Conservation (phyloP, 1,140 invertebrate genomes). For the Drosophila trapezifrons region DNA sequence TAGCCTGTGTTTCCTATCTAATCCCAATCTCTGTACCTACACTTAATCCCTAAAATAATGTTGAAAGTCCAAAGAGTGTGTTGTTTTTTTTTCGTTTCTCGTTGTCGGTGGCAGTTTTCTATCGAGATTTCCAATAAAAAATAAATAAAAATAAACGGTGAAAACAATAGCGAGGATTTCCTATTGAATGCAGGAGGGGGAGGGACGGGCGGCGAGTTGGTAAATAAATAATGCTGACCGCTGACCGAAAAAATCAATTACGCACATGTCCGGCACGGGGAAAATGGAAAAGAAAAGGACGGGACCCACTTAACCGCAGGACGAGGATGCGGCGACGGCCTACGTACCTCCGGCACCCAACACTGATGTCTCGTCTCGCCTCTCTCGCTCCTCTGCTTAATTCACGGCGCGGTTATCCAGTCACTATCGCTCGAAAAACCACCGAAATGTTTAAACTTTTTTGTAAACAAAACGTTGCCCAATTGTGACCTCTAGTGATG, state of each 20-base stretch:
- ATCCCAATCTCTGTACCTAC: slow-evolving; percentile 44
- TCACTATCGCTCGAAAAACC: slow-evolving; percentile 12
- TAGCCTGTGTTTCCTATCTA: slow-evolving; percentile 27
- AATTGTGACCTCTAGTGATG: slow-evolving; percentile 23
- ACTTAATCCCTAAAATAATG: slow-evolving; percentile 44
- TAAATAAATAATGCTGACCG: slow-evolving; percentile 35
- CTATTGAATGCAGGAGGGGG: background rate
- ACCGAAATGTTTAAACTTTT: slow-evolving; percentile 14
- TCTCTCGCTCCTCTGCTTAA: background rate
- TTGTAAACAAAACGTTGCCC: slow-evolving; percentile 20
- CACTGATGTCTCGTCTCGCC: background rate
- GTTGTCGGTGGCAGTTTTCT: slow-evolving; percentile 25
- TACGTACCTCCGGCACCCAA: slow-evolving; percentile 12
- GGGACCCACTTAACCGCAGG: slow-evolving; percentile 1
- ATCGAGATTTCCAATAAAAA: slow-evolving; percentile 50
- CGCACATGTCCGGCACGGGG: slow-evolving; percentile 15
- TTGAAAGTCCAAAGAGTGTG: slow-evolving; percentile 26
- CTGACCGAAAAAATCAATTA: slow-evolving; percentile 20
- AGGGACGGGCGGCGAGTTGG: background rate
- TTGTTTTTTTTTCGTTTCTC: slow-evolving; percentile 15
- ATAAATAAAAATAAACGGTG: background rate
- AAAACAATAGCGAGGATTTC: background rate
- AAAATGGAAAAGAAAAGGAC: background rate
- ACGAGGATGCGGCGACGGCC: background rate
- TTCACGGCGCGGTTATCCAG: slow-evolving; percentile 5